These are phyloP conservation scores for Chaetogeoica ovagalla DNA, from an alignment of 2,888 invertebrate species.

Conservation along the genomic window DNA sequence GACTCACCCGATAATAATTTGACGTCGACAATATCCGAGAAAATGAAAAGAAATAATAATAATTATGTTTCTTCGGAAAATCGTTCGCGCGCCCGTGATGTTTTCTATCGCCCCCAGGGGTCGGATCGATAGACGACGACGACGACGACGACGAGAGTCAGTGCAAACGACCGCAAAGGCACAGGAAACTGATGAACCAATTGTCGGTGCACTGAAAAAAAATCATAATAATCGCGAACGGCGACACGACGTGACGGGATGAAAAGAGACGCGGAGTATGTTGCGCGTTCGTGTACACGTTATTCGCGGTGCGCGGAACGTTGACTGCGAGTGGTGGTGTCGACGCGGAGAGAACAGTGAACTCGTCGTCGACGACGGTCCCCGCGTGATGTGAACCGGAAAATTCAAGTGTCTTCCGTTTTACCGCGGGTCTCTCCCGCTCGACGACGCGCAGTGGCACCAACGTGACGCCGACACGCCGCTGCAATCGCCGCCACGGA, in stretches of 20 bases:
- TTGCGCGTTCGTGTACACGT: neutral
- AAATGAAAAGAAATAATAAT: too few species aligned
- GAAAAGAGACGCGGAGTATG: neutral
- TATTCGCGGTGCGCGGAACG: neutral
- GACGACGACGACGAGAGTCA: neutral
- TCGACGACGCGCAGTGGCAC: too few species aligned
- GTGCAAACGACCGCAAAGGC: constrained; percentile 12
- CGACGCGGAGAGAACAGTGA: constrained; percentile 6
- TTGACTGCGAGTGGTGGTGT: neutral
- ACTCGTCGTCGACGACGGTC: neutral
- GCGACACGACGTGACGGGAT: neutral
- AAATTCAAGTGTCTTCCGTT: constrained; percentile 44
- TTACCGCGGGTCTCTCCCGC: constrained; percentile 38
- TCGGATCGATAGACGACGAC: too few species aligned
- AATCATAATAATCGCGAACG: neutral
- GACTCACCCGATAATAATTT: too few species aligned
- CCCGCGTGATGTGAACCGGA: constrained; percentile 44
- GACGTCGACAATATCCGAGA: neutral
- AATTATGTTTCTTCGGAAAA: too few species aligned
- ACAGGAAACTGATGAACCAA: constrained; percentile 9
- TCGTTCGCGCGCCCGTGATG: too few species aligned
- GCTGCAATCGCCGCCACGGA: too few species aligned
- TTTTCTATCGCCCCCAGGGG: too few species aligned
- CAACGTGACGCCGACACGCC: neutral
- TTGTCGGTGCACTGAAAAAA: constrained; percentile 29